Evolutionary conservation across 1,140 invertebrate genomes (phyloP), one percentile per base, ranked within the genome.

Genomic region (Eumeta japonica): DNA sequence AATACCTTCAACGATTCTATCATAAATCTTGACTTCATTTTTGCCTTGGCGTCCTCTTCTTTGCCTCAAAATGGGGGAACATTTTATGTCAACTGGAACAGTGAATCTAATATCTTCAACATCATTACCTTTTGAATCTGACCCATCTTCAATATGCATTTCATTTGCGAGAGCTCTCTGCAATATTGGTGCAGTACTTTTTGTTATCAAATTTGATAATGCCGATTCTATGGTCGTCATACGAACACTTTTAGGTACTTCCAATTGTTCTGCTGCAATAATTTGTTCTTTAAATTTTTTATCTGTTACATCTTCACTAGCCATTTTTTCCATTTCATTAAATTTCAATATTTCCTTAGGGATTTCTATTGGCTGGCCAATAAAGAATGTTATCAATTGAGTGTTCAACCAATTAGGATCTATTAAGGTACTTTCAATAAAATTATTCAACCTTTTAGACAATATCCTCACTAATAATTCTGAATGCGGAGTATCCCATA

Each of bases 401-500:
- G 78, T 73, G 64, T 80, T 80, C n/a, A 81, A 39, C 66, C 78
- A 78, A 16, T 60, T 47, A 7, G 79, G 78, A 45, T 77, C 58
- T 10, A 74, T 65, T 28, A 80, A 45, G 10, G 65, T 68, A 33
- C 53, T 66, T 18, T 77, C 51, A 34, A 78, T 62, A 41, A 75
- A 78, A 15, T 34, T 53, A 24, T 81, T 67, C 5, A 84, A 55
- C 41, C 74, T 79, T 56, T 79, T 82, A 2, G 83, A 75, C 34
- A 85, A 45, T 35, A 86, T 79, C 17, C 82, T 76, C 2, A 83
- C 57, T 16, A 86, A 59, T 17, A 83, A 55, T 54, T 81, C 79
- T 14, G 80, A 83, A 15, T 83, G 81, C 19, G 83, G 71, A 1
- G 83, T 84, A 47, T 81, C 83, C 56, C 79, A 83, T 11, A 85